phyloP scores from a whole-genome alignment of 2,888 invertebrate species.

The Diachrysia chrysitis region DNA sequence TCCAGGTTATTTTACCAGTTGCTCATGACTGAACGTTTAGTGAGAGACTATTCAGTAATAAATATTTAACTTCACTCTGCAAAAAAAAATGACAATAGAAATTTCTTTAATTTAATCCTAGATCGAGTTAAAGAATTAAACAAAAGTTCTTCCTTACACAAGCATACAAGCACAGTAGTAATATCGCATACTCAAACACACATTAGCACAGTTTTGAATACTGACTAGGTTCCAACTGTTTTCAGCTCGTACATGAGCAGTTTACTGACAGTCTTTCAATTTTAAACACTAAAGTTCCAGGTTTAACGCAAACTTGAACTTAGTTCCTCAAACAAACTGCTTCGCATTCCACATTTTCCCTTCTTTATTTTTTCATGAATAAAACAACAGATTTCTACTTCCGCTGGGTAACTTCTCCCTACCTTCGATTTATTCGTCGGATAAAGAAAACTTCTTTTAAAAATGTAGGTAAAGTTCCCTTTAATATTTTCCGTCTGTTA shows the following conservation, averaged over 20 bases:
- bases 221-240: not conserved
- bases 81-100: too few relatives aligned
- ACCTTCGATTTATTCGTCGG: constrained; percentile 88
- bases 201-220: too few relatives aligned
- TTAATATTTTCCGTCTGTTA: constrained; percentile 87
- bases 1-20: too few relatives aligned
- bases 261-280: constrained; percentile 32
- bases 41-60: too few relatives aligned
- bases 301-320: constrained; percentile 61
- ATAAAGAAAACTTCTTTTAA: constrained; percentile 88
- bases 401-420: constrained; percentile 83
- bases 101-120: too few relatives aligned
- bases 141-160: too few relatives aligned
- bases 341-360: constrained; percentile 79
- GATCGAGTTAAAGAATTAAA: too few relatives aligned
- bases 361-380: constrained; percentile 87
- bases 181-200: too few relatives aligned
- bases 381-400: constrained; percentile 88
- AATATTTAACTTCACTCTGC: too few relatives aligned
- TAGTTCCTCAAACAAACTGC: constrained; percentile 70
- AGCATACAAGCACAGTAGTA: too few relatives aligned
- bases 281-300: constrained; percentile 49
- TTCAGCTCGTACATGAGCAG: not conserved
- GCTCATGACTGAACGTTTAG: too few relatives aligned
- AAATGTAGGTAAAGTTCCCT: constrained; percentile 87